Evolutionary conservation across 92 coral and sea anemone species (phyloP), one percentile per base, ranked within the genome.

Genomic region (Zoanthus gigantus): DNA sequence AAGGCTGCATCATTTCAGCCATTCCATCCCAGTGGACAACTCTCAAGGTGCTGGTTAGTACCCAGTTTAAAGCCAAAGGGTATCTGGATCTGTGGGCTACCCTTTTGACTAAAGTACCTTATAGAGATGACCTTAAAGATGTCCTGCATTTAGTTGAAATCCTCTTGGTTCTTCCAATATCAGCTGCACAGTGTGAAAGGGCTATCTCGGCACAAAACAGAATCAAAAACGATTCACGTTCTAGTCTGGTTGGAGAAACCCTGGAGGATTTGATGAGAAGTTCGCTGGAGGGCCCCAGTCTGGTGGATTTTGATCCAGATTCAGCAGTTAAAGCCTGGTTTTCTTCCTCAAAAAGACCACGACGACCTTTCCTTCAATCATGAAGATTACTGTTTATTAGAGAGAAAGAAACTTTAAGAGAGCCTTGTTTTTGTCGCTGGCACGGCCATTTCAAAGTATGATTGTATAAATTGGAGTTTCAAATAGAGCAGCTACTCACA

Each of bases 201-300:
- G 91, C 87, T 67, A 76, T 87, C 75, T 88, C 67, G 34, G 82
- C 87, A 34, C 83, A 81, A 83, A 88, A 88, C 74, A 48, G 91
- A 72, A 88, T 79, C 74, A 81, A 80, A 60, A 88, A 53, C 71
- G 42, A 72, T 61, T 45, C 46, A 42, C 53, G 87, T 66, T 72
- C 74, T 10, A 76, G 88, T 60, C 87, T 90, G 18, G 87, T 44
- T 23, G 53, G 89, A 47, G 66, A 69, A 47, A 90, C 74, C 30
- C 83, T 92, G 91, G 87, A 92, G 65, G 88, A 88, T 69, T 82
- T 86, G 53, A 86, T 90, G 54, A 68, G 95, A 45, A 92, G 90
- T n/a, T 74, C 87, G 45, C 83, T 87, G 29, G 91, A 92, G 77
- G 91, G 91, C 31, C 93, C 95, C 30, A 74, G 84, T 50, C 91